Conservation (phyloP, 2,888 invertebrate genomes). For the Scaptomyza tumidula region DNA sequence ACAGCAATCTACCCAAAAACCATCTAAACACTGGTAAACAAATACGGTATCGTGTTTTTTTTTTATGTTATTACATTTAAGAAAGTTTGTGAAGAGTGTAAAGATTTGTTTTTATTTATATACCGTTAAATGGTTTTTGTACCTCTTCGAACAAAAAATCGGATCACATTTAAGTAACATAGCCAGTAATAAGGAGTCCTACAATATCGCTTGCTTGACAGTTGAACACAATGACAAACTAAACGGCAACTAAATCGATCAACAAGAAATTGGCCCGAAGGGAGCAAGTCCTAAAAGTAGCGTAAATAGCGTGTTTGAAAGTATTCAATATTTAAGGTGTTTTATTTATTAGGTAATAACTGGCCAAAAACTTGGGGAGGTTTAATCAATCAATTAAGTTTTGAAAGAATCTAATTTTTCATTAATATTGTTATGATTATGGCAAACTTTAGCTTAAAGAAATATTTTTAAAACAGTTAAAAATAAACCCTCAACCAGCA, state of each 20-base stretch:
- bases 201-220: background rate
- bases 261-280: background rate
- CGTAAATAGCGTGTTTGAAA: background rate
- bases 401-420: too few species aligned
- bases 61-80: background rate
- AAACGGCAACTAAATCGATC: background rate
- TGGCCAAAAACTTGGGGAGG: too few species aligned
- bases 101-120: background rate
- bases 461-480: too few species aligned
- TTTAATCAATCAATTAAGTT: too few species aligned
- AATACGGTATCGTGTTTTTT: background rate
- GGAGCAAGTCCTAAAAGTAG: background rate
- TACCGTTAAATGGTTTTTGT: background rate
- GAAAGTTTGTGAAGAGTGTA: background rate
- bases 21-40: slow-evolving; percentile 6
- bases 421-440: too few species aligned
- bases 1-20: slow-evolving; percentile 1
- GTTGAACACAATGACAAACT: background rate
- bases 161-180: background rate
- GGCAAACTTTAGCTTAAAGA: too few species aligned
- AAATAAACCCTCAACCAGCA: too few species aligned
- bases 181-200: background rate
- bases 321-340: too few species aligned
- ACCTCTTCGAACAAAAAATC: too few species aligned
- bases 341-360: too few species aligned